Conservation (phyloP, 2,888 invertebrate species). For the Idaea straminata region DNA sequence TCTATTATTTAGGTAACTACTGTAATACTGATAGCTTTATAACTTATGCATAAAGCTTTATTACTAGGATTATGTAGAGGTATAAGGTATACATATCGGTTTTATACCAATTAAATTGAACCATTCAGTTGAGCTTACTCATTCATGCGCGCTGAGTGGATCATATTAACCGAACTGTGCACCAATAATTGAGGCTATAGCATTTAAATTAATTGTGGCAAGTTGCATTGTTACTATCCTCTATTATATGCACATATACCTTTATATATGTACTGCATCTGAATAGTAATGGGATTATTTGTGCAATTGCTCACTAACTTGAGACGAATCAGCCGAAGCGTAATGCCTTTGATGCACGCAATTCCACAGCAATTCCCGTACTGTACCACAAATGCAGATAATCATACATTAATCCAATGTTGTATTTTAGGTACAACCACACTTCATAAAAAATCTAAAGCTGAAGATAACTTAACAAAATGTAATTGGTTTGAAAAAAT, state of each 20-base stretch:
- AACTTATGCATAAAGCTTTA: constrained; percentile 12
- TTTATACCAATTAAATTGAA: not conserved
- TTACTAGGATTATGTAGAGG: not conserved
- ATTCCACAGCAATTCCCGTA: constrained; percentile 26
- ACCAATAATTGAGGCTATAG: constrained; percentile 71
- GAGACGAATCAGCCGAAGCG: constrained; percentile 59
- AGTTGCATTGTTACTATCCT: constrained; percentile 56
- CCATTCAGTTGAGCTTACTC: constrained; percentile 12
- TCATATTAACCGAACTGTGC: constrained; percentile 50
- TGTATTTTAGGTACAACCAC: not conserved
- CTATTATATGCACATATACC: constrained; percentile 38
- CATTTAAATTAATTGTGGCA: constrained; percentile 73
- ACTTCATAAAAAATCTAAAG: not conserved
- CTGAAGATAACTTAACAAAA: not conserved
- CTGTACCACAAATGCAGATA: not conserved
- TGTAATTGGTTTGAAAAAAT: no score
- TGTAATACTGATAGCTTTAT: constrained; percentile 10
- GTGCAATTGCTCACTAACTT: constrained; percentile 66
- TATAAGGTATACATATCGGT: not conserved
- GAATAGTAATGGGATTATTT: constrained; percentile 59
- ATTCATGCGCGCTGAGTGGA: constrained; percentile 36
- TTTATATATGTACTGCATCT: constrained; percentile 51
- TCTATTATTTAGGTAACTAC: constrained; percentile 5
- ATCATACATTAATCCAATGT: not conserved
- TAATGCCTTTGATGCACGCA: constrained; percentile 66